Conservation (phyloP, 2,113 vertebrate species). For the Macrotus californicus region DNA sequence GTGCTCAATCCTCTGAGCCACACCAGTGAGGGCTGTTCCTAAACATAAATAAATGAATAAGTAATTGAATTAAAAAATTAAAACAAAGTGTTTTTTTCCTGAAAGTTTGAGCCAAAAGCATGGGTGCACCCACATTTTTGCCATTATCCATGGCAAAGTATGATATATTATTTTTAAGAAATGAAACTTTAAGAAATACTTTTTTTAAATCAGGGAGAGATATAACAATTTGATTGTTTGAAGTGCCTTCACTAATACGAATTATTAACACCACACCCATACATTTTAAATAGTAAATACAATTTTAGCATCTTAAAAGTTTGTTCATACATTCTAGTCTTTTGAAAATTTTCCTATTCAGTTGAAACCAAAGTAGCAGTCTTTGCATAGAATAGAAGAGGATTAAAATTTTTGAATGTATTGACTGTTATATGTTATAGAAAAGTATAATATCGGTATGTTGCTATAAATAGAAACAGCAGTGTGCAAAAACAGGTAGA, state of each 20-base stretch:
- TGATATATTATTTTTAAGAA: background rate
- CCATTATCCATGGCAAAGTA: too few species aligned
- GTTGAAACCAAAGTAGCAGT: constrained; percentile 1
- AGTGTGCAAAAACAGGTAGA: constrained; percentile 20
- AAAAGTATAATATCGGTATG: constrained; percentile 32
- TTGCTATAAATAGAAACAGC: constrained; percentile 53
- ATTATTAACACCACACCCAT: background rate
- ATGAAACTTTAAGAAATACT: background rate
- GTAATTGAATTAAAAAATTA: too few species aligned
- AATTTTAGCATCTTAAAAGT: background rate
- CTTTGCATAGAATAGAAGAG: background rate
- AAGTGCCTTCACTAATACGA: background rate
- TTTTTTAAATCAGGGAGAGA: background rate
- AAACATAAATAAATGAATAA: too few species aligned
- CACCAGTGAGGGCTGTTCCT: too few species aligned
- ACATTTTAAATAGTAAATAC: background rate
- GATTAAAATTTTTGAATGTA: constrained; percentile 16
- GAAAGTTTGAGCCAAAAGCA: too few species aligned
- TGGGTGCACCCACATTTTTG: too few species aligned
- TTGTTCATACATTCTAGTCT: background rate
- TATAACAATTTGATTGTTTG: background rate
- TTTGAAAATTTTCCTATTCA: background rate
- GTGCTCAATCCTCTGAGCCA: too few species aligned
- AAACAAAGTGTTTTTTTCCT: too few species aligned
- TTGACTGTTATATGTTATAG: background rate